These are phyloP conservation scores for Drosophila infuscata DNA, from an alignment of 2,888 invertebrate genomes.

Conservation along the genomic window DNA sequence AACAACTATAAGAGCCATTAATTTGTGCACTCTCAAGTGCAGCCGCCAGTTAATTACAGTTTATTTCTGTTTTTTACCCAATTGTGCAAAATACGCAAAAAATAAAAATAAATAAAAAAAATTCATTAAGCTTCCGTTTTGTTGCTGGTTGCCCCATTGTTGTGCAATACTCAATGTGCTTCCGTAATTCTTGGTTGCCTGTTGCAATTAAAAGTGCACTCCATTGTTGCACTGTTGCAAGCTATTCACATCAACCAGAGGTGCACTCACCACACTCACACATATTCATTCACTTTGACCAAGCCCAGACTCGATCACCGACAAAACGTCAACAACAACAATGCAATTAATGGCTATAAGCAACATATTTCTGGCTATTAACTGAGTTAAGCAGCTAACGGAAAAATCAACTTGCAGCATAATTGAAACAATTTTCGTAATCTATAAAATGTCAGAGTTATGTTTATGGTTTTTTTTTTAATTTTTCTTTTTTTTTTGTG, in stretches of 20 bases:
- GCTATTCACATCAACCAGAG: conserved; percentile 53
- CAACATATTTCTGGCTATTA: conserved; percentile 6
- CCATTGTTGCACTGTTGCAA: conserved; percentile 45
- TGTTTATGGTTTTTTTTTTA: not conserved
- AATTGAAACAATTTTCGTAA: conserved; percentile 50
- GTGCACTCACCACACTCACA: conserved; percentile 47
- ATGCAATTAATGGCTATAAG: conserved; percentile 35
- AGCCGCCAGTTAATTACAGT: conserved; percentile 64
- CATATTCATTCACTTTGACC: conserved; percentile 4
- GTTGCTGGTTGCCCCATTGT: conserved; percentile 21
- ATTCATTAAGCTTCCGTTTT: conserved; percentile 51
- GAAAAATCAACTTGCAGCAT: conserved; percentile 22
- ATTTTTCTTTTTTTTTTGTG: conserved; percentile 44
- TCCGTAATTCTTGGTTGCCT: conserved; percentile 47
- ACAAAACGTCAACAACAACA: conserved; percentile 7
- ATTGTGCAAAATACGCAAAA: conserved; percentile 27
- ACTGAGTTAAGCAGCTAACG: conserved; percentile 5
- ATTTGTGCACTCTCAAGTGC: conserved; percentile 32
- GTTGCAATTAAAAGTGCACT: conserved; percentile 39
- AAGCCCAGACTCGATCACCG: not conserved
- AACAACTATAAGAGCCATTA: conserved; percentile 17
- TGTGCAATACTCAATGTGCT: conserved; percentile 43
- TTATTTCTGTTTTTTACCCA: conserved; percentile 39
- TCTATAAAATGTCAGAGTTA: conserved; percentile 45
- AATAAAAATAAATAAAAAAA: conserved; percentile 41